A percentile compares a stretch with the other conserved stretches of the same genome.
Conservation (phyloP, 2,113 vertebrate species). For the Eupsittula cactorum region DNA sequence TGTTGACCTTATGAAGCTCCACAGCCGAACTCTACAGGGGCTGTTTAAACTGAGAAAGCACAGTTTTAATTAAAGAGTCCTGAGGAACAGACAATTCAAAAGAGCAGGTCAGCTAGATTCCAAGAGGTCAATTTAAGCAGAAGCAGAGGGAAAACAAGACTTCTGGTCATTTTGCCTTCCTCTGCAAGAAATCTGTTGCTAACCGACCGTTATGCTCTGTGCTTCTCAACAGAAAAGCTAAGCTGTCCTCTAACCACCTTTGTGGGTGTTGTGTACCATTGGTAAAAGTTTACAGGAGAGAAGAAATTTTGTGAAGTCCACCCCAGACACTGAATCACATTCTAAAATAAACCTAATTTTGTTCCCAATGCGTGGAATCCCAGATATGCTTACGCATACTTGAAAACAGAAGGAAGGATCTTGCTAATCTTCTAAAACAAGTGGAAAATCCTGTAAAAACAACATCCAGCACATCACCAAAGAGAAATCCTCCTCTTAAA, state of each 20-base stretch:
- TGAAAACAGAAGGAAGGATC: neutral
- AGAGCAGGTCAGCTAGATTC: constrained; percentile 64
- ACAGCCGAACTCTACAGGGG: constrained; percentile 65
- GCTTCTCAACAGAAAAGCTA: neutral
- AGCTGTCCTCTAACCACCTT: neutral
- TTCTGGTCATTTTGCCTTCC: constrained; percentile 43
- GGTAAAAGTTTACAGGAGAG: neutral
- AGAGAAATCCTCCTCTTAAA: neutral
- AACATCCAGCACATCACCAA: neutral
- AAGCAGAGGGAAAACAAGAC: constrained; percentile 52
- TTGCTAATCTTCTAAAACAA: neutral
- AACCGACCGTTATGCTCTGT: constrained; percentile 2
- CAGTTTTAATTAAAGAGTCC: constrained; percentile 72
- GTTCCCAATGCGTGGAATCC: neutral
- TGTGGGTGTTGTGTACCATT: fast-evolving
- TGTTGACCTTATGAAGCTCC: constrained; percentile 70
- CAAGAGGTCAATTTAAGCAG: constrained; percentile 66
- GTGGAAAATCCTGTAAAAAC: neutral
- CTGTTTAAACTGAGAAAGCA: constrained; percentile 68
- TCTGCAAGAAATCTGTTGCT: constrained; percentile 35
- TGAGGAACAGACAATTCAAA: constrained; percentile 67
- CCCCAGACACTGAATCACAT: neutral
- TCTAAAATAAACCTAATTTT: neutral
- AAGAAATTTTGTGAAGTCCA: neutral
- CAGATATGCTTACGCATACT: neutral